A percentile compares a stretch with the other conserved stretches of the same genome.
Evolutionary conservation across 2,113 vertebrate genomes (phyloP).

Genomic region (Ammospiza nelsoni): DNA sequence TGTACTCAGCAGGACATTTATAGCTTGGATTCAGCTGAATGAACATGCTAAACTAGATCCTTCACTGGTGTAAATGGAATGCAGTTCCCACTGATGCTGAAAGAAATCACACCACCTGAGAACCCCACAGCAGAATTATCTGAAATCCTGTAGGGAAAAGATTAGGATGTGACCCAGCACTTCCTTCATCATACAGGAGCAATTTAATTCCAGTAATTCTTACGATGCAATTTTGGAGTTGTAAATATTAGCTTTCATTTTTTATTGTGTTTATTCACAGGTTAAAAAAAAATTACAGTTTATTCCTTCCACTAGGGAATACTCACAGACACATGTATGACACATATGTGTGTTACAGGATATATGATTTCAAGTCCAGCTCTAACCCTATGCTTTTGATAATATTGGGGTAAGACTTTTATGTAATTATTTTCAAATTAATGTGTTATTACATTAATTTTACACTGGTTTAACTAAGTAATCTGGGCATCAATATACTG

Average conservation of each 20-base stretch:
- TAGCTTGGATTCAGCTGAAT: not conserved
- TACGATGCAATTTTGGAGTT: not conserved
- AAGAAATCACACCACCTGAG: not conserved
- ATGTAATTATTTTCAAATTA: not conserved
- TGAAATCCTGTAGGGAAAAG: not conserved
- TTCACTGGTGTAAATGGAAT: not conserved
- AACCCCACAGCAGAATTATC: rapidly evolving
- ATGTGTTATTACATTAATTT: not conserved
- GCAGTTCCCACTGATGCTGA: not conserved
- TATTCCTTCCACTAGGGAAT: not conserved
- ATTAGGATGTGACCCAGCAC: not conserved
- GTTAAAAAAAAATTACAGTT: not conserved
- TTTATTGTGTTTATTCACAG: not conserved
- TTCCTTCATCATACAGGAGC: not conserved
- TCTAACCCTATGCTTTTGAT: not conserved
- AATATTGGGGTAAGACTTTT: not conserved
- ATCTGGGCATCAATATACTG: not conserved
- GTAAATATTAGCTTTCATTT: not conserved
- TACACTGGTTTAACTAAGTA: not conserved
- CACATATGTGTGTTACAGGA: too few species aligned
- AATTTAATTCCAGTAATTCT: not conserved
- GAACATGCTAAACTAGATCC: not conserved
- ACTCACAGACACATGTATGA: not conserved
- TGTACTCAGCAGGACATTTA: not conserved
- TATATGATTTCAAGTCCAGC: not conserved